A percentile compares a stretch with the other conserved stretches of the same genome.
These are phyloP conservation scores for Macquaria ambigua DNA, from an alignment of 2,113 vertebrate species.

Conservation along the genomic window DNA sequence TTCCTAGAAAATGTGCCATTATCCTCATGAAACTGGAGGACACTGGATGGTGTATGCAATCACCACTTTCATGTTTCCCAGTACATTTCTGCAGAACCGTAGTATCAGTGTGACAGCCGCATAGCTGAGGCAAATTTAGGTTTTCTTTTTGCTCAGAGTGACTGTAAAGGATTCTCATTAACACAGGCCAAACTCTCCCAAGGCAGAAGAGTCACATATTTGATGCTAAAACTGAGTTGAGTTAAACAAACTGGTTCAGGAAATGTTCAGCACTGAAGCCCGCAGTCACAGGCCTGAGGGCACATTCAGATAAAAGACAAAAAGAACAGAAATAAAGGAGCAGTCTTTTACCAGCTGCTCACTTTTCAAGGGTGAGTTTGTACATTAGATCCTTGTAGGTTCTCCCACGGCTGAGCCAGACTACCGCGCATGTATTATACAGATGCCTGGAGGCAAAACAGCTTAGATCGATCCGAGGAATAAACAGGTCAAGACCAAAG, in stretches of 20 bases:
- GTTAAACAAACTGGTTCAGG: slow-evolving; percentile 27
- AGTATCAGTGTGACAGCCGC: slow-evolving; percentile 56
- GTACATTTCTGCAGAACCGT: slow-evolving; percentile 32
- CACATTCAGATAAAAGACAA: slow-evolving; percentile 11
- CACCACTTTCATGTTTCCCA: slow-evolving; percentile 61
- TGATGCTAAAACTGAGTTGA: slow-evolving; percentile 31
- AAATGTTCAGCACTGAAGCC: slow-evolving; percentile 14
- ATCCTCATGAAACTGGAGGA: slow-evolving; percentile 64
- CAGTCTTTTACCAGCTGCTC: slow-evolving; percentile 25
- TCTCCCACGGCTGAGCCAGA: slow-evolving; percentile 54
- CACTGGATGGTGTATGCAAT: slow-evolving; percentile 35
- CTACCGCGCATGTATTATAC: slow-evolving; percentile 51
- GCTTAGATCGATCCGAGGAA: slow-evolving; percentile 63
- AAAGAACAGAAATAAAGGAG: slow-evolving; percentile 22
- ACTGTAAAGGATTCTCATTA: slow-evolving; percentile 49
- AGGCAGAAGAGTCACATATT: slow-evolving; percentile 21
- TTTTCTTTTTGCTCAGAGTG: slow-evolving; percentile 27
- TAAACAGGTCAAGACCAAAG: slow-evolving; percentile 78
- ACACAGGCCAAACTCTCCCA: not conserved
- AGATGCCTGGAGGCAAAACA: slow-evolving; percentile 61
- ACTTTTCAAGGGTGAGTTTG: slow-evolving; percentile 34
- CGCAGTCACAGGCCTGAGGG: slow-evolving; percentile 15
- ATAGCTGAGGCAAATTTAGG: slow-evolving; percentile 48
- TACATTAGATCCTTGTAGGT: slow-evolving; percentile 22
- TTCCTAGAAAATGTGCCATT: slow-evolving; percentile 65